phyloP scores from a whole-genome alignment of 2,888 invertebrate species.

The Eupithecia pulchellata region DNA sequence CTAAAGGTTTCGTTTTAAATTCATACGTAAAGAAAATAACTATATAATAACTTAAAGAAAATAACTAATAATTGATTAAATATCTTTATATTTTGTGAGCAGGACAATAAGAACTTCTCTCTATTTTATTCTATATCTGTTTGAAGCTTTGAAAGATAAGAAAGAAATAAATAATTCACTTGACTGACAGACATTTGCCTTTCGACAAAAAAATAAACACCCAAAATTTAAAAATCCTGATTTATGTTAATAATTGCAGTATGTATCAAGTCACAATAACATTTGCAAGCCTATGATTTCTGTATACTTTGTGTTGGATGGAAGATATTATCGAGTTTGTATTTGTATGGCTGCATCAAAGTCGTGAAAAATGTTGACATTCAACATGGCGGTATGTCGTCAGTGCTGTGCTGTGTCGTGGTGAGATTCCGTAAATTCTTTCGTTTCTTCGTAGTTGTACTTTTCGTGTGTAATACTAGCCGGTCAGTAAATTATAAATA shows the following conservation, averaged over 20 bases:
- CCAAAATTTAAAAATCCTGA: slow-evolving; percentile 76
- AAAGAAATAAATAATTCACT: slow-evolving; percentile 67
- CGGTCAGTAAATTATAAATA: slow-evolving; percentile 52
- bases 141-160: slow-evolving; percentile 51
- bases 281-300: slow-evolving; percentile 45
- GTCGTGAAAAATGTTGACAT: slow-evolving; percentile 88
- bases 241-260: slow-evolving; percentile 46
- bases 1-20: not conserved
- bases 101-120: not conserved
- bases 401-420: slow-evolving; percentile 98
- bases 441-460: slow-evolving; percentile 62
- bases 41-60: not conserved
- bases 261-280: slow-evolving; percentile 46
- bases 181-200: slow-evolving; percentile 69
- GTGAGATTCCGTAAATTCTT: slow-evolving; percentile 88
- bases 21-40: not conserved
- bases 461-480: slow-evolving; percentile 54
- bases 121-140: not conserved
- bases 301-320: slow-evolving; percentile 49
- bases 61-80: not conserved
- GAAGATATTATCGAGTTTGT: slow-evolving; percentile 54
- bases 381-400: slow-evolving; percentile 98
- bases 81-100: too few relatives aligned
- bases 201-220: slow-evolving; percentile 77
- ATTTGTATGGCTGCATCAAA: slow-evolving; percentile 70